Conservation (phyloP, 2,797 vertebrate species). For the Cyclopterus lumpus region DNA sequence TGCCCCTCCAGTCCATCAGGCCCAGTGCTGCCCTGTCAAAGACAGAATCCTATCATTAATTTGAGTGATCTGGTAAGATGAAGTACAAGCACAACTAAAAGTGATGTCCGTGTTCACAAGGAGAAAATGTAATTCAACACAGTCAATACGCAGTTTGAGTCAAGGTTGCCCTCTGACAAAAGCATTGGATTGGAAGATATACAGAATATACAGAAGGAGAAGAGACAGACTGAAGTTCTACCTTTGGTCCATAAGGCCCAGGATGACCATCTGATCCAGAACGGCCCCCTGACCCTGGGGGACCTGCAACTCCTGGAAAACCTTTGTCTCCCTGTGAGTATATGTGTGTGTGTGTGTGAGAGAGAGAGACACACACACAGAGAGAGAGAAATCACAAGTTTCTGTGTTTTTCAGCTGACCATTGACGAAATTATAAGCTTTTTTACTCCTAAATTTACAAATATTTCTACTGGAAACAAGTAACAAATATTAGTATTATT, state of each 20-base stretch:
- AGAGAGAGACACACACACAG: not conserved
- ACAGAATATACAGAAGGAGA: not conserved
- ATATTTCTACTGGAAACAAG: not conserved
- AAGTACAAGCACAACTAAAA: slow-evolving; percentile 3
- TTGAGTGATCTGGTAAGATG: not conserved
- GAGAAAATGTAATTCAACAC: slow-evolving; percentile 21
- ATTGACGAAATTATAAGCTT: not conserved
- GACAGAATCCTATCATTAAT: slow-evolving; percentile 31
- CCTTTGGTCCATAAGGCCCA: slow-evolving; percentile 77
- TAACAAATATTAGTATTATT: no score
- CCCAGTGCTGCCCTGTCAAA: slow-evolving; percentile 69
- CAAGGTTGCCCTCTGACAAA: not conserved
- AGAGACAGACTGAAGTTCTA: slow-evolving; percentile 22
- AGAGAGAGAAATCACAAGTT: not conserved
- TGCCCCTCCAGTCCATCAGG: slow-evolving; percentile 52
- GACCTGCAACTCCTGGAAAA: slow-evolving; percentile 83
- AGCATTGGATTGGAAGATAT: not conserved
- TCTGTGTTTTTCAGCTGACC: not conserved
- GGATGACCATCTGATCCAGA: slow-evolving; percentile 59
- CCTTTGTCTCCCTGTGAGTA: slow-evolving; percentile 76
- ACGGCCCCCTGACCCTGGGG: slow-evolving; percentile 67
- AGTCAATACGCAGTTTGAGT: not conserved
- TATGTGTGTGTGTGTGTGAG: not conserved
- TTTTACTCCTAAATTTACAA: not conserved
- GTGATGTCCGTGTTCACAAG: not conserved